A percentile compares a stretch with the other conserved stretches of the same genome.
Evolutionary conservation across 2,888 invertebrate genomes (phyloP).

Genomic region (Sphaerophoria rueppellii): DNA sequence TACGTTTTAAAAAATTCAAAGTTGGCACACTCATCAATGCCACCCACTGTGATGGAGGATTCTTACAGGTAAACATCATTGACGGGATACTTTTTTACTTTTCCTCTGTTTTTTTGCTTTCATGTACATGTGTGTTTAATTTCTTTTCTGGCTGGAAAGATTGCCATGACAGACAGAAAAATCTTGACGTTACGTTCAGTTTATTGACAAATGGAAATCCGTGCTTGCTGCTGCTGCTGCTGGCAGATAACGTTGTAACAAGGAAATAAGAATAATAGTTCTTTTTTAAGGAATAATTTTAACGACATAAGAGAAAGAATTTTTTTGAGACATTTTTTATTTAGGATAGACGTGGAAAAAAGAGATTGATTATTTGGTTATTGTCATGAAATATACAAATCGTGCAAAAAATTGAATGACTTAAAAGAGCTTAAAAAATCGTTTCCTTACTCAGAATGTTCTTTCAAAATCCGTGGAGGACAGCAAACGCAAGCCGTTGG

Average conservation of each 20-base stretch:
- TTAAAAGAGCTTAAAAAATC: too few relatives aligned
- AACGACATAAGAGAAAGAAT: constrained; percentile 1
- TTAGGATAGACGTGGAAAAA: too few relatives aligned
- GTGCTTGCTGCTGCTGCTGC: background rate
- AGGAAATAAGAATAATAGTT: background rate
- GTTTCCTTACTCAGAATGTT: too few relatives aligned
- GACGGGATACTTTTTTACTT: background rate
- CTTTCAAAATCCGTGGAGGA: too few relatives aligned
- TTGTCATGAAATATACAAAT: too few relatives aligned
- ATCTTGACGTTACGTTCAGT: constrained; percentile 27
- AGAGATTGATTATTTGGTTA: too few relatives aligned
- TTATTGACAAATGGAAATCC: constrained; percentile 25
- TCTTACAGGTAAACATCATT: constrained; percentile 88
- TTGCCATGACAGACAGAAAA: background rate
- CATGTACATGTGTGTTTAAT: constrained; percentile 21
- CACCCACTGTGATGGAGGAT: constrained; percentile 93
- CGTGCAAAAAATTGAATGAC: too few relatives aligned
- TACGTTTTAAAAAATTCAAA: constrained; percentile 96
- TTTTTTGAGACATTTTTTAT: too few relatives aligned
- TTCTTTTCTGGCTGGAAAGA: constrained; percentile 5
- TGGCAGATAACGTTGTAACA: background rate
- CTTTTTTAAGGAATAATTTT: background rate
- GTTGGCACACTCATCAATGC: constrained; percentile 93
- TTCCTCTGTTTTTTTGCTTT: background rate
- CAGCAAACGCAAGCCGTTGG: too few relatives aligned